Conservation (phyloP, 2,113 vertebrate genomes). For the Salvelinus namaycush region DNA sequence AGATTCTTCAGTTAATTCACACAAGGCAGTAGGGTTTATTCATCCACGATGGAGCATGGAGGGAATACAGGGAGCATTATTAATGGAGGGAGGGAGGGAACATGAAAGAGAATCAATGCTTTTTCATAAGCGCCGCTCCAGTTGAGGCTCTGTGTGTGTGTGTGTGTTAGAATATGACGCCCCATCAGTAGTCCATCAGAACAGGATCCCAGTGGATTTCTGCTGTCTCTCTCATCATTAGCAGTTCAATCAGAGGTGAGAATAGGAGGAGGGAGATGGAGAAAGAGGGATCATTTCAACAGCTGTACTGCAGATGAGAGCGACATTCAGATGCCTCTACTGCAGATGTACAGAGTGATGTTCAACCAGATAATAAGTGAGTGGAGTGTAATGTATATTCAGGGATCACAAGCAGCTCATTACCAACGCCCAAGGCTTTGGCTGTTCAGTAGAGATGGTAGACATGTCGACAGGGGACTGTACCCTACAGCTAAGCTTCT, state of each 20-base stretch:
- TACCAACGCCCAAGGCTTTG: neutral
- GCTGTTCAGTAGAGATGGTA: neutral
- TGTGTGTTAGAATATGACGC: slow-evolving; percentile 17
- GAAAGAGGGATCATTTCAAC: neutral
- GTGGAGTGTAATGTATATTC: neutral
- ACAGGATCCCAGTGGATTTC: slow-evolving; percentile 20
- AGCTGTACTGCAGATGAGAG: neutral
- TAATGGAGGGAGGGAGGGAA: slow-evolving; percentile 39
- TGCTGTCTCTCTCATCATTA: slow-evolving; percentile 17
- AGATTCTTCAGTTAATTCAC: neutral
- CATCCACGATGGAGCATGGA: slow-evolving; percentile 26
- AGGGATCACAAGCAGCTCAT: neutral
- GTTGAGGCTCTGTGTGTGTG: slow-evolving; percentile 10
- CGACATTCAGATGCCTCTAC: neutral
- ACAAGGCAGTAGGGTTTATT: slow-evolving; percentile 31
- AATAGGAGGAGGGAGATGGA: neutral
- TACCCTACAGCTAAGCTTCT: neutral
- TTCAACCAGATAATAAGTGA: neutral
- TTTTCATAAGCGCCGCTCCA: slow-evolving; percentile 38
- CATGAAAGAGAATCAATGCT: slow-evolving; percentile 50
- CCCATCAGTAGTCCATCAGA: slow-evolving; percentile 19
- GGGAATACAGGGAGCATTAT: slow-evolving; percentile 15
- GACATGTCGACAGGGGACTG: neutral
- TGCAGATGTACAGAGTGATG: neutral
- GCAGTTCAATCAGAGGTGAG: neutral